Evolutionary conservation across 2,888 invertebrate species (phyloP).

Genomic region (Coelinius sp.): DNA sequence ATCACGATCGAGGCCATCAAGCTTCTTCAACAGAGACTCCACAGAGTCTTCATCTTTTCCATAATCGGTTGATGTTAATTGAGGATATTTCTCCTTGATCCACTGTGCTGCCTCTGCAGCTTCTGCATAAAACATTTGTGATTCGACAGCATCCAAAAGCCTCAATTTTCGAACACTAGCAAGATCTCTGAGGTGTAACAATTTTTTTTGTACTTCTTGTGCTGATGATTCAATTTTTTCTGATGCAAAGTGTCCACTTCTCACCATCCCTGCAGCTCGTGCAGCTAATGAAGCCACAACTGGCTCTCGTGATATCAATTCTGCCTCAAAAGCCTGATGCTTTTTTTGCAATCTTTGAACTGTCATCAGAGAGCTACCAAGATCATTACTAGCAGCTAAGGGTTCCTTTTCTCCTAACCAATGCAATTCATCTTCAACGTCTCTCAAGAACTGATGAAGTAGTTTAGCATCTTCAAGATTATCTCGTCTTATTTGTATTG

Average conservation of each 20-base stretch:
- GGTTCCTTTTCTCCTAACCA: conserved; percentile 89
- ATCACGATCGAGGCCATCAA: conserved; percentile 88
- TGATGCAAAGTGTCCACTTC: conserved; percentile 89
- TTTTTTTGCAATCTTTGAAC: conserved; percentile 95
- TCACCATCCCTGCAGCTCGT: conserved; percentile 84
- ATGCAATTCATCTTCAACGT: conserved; percentile 92
- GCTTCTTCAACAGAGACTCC: conserved; percentile 83
- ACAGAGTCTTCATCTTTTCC: conserved; percentile 96
- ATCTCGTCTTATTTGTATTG: conserved; percentile 91
- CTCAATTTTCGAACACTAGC: conserved; percentile 81
- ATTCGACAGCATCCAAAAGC: conserved; percentile 86
- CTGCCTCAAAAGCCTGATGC: conserved; percentile 92
- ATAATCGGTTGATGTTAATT: conserved; percentile 82
- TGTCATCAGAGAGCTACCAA: conserved; percentile 78
- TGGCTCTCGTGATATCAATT: conserved; percentile 89
- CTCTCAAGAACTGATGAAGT: conserved; percentile 90
- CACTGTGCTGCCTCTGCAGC: conserved; percentile 93
- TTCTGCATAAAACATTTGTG: conserved; percentile 91
- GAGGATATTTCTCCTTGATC: conserved; percentile 88
- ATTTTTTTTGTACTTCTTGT: conserved; percentile 79
- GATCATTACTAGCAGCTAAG: conserved; percentile 79
- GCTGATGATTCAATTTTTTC: conserved; percentile 80
- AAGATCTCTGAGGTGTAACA: conserved; percentile 80
- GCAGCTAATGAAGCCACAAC: conserved; percentile 81
- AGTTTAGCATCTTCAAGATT: conserved; percentile 92